Conservation (phyloP, 2,888 invertebrate species). For the Volucella inflata region DNA sequence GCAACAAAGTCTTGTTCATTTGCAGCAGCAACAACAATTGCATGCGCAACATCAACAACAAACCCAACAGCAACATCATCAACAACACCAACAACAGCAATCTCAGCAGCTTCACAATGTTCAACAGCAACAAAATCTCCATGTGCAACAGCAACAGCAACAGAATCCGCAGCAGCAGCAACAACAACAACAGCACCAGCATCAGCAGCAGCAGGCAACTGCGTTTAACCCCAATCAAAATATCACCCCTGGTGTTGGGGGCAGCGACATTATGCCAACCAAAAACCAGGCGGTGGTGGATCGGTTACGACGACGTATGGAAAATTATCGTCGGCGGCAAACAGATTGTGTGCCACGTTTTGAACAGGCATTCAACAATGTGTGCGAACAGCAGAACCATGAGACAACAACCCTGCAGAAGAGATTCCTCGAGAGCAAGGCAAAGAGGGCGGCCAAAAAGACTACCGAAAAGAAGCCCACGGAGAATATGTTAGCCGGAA, state of each 20-base stretch:
- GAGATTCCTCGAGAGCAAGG: slow-evolving; percentile 94
- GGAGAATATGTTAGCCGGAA: slow-evolving; percentile 83
- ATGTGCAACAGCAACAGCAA: slow-evolving; percentile 76
- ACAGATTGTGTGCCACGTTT: slow-evolving; percentile 93
- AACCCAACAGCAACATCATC: slow-evolving; percentile 77
- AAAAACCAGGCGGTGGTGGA: slow-evolving; percentile 94
- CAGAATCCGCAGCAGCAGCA: slow-evolving; percentile 81
- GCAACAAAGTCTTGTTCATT: slow-evolving; percentile 78
- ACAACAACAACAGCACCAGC: slow-evolving; percentile 78
- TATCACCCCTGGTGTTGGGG: slow-evolving; percentile 52
- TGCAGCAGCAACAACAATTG: slow-evolving; percentile 77
- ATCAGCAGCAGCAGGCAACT: slow-evolving; percentile 56
- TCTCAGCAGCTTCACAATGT: slow-evolving; percentile 77
- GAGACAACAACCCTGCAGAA: slow-evolving; percentile 95
- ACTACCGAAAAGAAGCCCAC: slow-evolving; percentile 88
- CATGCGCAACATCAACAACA: slow-evolving; percentile 76
- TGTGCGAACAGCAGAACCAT: slow-evolving; percentile 95
- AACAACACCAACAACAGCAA: slow-evolving; percentile 79
- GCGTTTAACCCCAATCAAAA: slow-evolving; percentile 77
- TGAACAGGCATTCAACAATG: slow-evolving; percentile 93
- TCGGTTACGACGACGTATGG: slow-evolving; percentile 92
- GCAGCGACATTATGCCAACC: slow-evolving; percentile 88
- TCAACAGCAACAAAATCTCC: slow-evolving; percentile 79
- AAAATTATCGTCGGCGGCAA: slow-evolving; percentile 93
- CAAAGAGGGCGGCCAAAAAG: slow-evolving; percentile 94